Conservation (phyloP, 2,888 invertebrate genomes). For the Congeria kusceri region DNA sequence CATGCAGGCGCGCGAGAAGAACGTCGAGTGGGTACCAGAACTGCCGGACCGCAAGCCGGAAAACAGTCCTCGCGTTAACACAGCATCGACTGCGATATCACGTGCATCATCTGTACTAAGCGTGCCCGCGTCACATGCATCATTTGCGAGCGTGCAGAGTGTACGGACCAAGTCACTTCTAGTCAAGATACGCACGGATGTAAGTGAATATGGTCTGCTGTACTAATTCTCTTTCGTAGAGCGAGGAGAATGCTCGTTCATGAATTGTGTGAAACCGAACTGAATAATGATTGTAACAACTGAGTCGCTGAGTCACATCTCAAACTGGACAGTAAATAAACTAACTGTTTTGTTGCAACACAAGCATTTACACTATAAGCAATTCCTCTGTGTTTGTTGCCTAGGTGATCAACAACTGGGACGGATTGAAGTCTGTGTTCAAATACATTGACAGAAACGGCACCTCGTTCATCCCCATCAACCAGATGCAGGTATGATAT, state of each 20-base stretch:
- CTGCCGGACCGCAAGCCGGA: constrained; percentile 6
- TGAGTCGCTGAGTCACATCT: too few species aligned
- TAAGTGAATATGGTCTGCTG: too few species aligned
- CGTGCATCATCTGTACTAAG: constrained; percentile 47
- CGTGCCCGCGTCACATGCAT: constrained; percentile 53
- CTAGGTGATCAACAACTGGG: constrained; percentile 75
- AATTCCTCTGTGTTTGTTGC: constrained; percentile 34
- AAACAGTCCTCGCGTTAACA: constrained; percentile 21
- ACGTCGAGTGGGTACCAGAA: constrained; percentile 44
- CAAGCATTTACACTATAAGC: too few species aligned
- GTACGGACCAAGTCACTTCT: constrained; percentile 65
- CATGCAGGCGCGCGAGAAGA: constrained; percentile 40
- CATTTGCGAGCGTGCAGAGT: constrained; percentile 61
- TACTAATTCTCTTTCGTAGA: too few species aligned
- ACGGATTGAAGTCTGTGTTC: constrained; percentile 72
- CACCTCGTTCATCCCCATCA: constrained; percentile 63
- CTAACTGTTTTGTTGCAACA: too few species aligned
- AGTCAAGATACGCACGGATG: constrained; percentile 68
- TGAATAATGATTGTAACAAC: too few species aligned
- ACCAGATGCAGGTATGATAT: constrained; percentile 68
- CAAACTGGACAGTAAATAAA: too few species aligned
- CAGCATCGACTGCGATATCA: constrained; percentile 39
- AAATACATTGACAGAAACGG: constrained; percentile 71
- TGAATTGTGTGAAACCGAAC: too few species aligned
- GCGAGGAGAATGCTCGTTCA: too few species aligned